Evolutionary conservation across 2,113 vertebrate species (phyloP).

Genomic region (Microcebus jonahi): DNA sequence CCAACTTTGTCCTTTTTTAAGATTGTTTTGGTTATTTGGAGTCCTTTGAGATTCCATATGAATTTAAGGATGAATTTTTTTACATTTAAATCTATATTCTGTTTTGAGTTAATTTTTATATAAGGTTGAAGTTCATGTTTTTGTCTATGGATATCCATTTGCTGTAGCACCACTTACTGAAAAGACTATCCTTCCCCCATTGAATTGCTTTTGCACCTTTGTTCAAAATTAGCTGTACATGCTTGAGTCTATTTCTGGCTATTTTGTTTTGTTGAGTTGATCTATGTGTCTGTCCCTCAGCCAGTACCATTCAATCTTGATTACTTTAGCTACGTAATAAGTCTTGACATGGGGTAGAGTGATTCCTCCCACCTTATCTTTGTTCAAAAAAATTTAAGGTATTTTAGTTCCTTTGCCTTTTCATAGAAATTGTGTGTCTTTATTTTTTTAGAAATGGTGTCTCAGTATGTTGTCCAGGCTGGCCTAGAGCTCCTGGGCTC

Average conservation of each 20-base stretch:
- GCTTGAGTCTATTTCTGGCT: background rate
- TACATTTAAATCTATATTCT: background rate
- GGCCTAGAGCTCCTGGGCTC: background rate
- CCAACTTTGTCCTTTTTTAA: background rate
- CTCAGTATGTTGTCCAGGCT: background rate
- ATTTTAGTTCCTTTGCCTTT: slow-evolving; percentile 18
- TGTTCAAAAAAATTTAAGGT: background rate
- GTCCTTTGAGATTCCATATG: background rate
- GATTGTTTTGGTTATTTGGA: background rate
- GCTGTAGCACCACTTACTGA: background rate
- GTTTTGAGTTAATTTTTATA: slow-evolving; percentile 29
- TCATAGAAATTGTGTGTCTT: background rate
- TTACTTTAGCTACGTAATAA: background rate
- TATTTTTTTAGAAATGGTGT: background rate
- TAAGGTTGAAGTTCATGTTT: slow-evolving; percentile 4
- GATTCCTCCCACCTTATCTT: background rate
- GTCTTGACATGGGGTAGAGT: background rate
- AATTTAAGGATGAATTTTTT: background rate
- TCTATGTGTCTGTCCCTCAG: background rate
- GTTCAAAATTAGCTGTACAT: background rate
- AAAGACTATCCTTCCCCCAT: background rate
- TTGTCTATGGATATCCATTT: slow-evolving; percentile 11
- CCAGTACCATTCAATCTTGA: background rate
- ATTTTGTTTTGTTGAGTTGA: background rate
- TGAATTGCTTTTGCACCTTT: slow-evolving; percentile 18